Base-by-base conservation (phyloP, 1,140 invertebrate species). In the Pantala flavescens region DNA sequence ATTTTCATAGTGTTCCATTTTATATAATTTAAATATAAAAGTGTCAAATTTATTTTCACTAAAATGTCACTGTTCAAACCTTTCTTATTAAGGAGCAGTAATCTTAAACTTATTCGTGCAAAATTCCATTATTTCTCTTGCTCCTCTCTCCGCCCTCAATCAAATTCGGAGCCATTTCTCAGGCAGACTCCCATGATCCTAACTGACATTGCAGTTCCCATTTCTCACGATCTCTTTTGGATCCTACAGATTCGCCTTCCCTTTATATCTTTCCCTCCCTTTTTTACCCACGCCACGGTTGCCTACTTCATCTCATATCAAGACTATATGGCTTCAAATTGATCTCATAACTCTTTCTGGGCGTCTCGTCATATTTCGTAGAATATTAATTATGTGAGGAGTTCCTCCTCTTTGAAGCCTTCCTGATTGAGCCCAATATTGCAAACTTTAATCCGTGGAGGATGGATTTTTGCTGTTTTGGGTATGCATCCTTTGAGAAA, bases 201-300 rank as follows among this genome's bases (percentile, higher is more conserved):
- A 21, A 63, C 49, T 63, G 49, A 63, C 49, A 63, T 63, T 63
- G 49, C 49, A 63, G 49, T 63, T 63, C 49, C 49, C 49, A 63
- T 63, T 63, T 63, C 49, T 63, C 49, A 63, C 49, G 49, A 63
- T 63, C 49, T 63, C n/a, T 63, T 63, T 63, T 21, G 49, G n/a
- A 63, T 63, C 49, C 49, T 16, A 63, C 49, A 3, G n/a, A 63
- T 63, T 63, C 49, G n/a, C 3, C 49, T 63, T 63, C 49, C 49
- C 12, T 19, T 21, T 19, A 19, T 63, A 63, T 21, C 49, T 16
- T 63, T 63, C n/a, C 49, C n/a, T 63, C 49, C 49, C 12, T 19
- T 63, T 21, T 63, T 63, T 63, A 14, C 49, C 28, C 28, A 9
- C 9, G 28, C 28, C 28, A 5, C 28, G 28, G 28, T 36, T 36